These are phyloP conservation scores for Platygyra sinensis DNA, from an alignment of 64 coral and sea anemone genomes.

Conservation along the genomic window DNA sequence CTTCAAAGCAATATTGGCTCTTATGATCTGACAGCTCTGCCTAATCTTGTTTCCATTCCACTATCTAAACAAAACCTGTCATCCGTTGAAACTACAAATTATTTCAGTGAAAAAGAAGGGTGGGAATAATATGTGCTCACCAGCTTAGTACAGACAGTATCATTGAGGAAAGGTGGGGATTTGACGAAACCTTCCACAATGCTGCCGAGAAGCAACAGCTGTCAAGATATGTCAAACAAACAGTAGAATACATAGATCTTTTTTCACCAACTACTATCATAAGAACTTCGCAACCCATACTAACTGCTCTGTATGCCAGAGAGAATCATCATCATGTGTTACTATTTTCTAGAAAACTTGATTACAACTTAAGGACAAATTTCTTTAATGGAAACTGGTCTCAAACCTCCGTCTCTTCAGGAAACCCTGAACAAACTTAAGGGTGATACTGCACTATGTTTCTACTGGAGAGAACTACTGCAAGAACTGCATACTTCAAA, in stretches of 20 bases:
- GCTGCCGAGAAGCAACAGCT: slow-evolving; percentile 25
- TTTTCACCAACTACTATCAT: slow-evolving; percentile 4
- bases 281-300: slow-evolving; percentile 16
- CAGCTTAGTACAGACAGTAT: not conserved
- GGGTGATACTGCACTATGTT: not conserved
- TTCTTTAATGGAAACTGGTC: slow-evolving; percentile 26
- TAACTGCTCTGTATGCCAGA: slow-evolving; percentile 28
- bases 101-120: slow-evolving; percentile 21
- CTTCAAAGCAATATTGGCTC: slow-evolving; percentile 27
- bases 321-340: slow-evolving; percentile 10
- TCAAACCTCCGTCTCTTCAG: not conserved
- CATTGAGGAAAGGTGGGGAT: not conserved
- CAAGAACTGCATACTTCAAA: not conserved
- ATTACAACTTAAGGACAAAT: slow-evolving; percentile 12
- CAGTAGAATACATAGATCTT: slow-evolving; percentile 41
- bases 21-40: slow-evolving; percentile 26
- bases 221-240: slow-evolving; percentile 43
- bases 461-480: slow-evolving; percentile 5
- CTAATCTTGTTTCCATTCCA: slow-evolving; percentile 51
- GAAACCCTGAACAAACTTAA: not conserved
- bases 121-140: slow-evolving; percentile 31
- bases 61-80: slow-evolving; percentile 32
- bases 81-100: not conserved
- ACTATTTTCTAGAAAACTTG: not conserved
- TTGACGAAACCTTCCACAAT: slow-evolving; percentile 17